phyloP scores from a whole-genome alignment of 2,797 vertebrate species.

The Manis pentadactyla region DNA sequence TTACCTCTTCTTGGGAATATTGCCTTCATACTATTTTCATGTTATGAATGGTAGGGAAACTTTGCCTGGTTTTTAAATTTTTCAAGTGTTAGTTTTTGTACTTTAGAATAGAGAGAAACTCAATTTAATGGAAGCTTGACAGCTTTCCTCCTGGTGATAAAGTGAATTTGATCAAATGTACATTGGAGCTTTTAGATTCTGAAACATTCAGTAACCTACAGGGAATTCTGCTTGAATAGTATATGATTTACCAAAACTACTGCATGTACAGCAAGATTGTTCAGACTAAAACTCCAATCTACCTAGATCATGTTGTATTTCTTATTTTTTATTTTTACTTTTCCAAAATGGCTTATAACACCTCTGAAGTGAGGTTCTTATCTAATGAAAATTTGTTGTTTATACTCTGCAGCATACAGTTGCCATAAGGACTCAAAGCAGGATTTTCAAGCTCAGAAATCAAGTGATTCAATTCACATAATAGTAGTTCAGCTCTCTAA shows the following conservation, averaged over 20 bases:
- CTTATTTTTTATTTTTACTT: constrained; percentile 21
- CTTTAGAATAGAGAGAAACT: constrained; percentile 76
- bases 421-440: background rate
- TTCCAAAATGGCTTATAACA: background rate
- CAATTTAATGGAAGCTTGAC: constrained; percentile 81
- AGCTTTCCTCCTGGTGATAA: constrained; percentile 80
- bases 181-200: constrained; percentile 79
- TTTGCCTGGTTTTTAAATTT: constrained; percentile 62
- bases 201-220: constrained; percentile 68
- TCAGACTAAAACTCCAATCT: constrained; percentile 66
- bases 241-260: constrained; percentile 68
- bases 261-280: constrained; percentile 51
- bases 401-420: background rate
- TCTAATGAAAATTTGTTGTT: constrained; percentile 15
- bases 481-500: background rate
- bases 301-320: constrained; percentile 17
- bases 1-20: constrained; percentile 4
- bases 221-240: constrained; percentile 78
- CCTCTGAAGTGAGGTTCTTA: constrained; percentile 38
- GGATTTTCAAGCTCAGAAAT: background rate
- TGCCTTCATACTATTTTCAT: constrained; percentile 60
- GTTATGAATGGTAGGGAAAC: constrained; percentile 7
- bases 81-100: constrained; percentile 72
- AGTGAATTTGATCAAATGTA: constrained; percentile 84
- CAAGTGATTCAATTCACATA: background rate